Evolutionary conservation across 2,113 vertebrate species (phyloP), one percentile per base, ranked within the genome.

Genomic region (Galbula dea): DNA sequence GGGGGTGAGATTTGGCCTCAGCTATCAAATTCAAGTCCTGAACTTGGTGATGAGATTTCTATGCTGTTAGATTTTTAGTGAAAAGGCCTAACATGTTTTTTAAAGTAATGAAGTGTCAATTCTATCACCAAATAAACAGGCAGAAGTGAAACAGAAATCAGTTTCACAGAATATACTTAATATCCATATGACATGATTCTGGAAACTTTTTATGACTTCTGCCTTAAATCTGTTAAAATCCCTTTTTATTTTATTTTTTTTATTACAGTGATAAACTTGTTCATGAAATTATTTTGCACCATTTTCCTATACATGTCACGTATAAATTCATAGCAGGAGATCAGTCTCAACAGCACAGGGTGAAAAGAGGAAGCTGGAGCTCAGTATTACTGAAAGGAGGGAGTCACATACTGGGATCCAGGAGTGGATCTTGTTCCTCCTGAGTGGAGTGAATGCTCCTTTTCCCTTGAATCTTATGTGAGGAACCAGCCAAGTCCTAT

Each of bases 401-500:
- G 30, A 19, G 8, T 45, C 32, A 7, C 8, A 3, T n/a, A 22
- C 61, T n/a, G n/a, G 59, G 19, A 62, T 29, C 16, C 59, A 39
- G 23, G 23, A 39, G 15, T 12, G 48, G 16, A 55, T 26, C 34
- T 67, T 21, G 30, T 15, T 51, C 13, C 12, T 76, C 27, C 39
- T 17, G 13, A 46, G 9, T 46, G 22, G 13, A 46, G 9, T 46
- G 22, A 37, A 12, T 0, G 0, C 16, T 46, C 19, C 26, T 63
- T 65, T 80, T 52, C 36, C 30, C 37, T n/a, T 54, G 19, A 36
- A 29, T 18, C 19, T 80, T 41, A 62, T 20, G 18, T 39, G n/a
- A 61, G 18, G 58, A 81, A 57, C 10, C 26, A 29, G 29, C 30
- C 43, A n/a, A 15, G 12, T 65, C 15, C 11, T 2, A 2, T 4